Conservation (phyloP, 2,113 vertebrate species). For the Corythaixoides concolor region DNA sequence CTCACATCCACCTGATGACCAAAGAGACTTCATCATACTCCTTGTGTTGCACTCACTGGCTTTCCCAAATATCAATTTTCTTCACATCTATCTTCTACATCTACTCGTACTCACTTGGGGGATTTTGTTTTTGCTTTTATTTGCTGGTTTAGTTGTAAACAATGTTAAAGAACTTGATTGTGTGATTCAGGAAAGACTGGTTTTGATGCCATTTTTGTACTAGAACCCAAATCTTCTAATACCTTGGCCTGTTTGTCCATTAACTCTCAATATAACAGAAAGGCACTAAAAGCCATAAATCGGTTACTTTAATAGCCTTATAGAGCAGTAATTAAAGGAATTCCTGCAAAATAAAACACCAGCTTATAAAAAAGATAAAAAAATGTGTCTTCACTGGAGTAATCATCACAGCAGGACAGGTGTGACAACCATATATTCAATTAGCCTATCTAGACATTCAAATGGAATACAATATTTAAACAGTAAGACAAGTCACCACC, state of each 20-base stretch:
- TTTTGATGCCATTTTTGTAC: neutral
- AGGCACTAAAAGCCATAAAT: neutral
- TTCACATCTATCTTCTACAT: neutral
- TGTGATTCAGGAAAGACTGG: neutral
- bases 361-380: neutral
- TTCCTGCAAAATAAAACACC: neutral
- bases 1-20: neutral
- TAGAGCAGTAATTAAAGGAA: neutral
- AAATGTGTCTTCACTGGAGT: neutral
- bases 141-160: neutral
- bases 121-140: neutral
- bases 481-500: neutral
- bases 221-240: neutral
- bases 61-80: neutral
- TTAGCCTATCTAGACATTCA: neutral
- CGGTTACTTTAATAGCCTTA: neutral
- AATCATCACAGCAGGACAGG: neutral
- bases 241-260: neutral
- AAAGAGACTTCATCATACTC: neutral
- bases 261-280: neutral
- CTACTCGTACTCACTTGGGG: neutral
- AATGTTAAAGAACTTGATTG: neutral
- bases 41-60: neutral
- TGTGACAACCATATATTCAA: neutral
- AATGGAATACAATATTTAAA: neutral